A percentile compares a stretch with the other conserved stretches of the same genome.
phyloP scores from a whole-genome alignment of 2,113 vertebrate species.

The Anhinga anhinga region DNA sequence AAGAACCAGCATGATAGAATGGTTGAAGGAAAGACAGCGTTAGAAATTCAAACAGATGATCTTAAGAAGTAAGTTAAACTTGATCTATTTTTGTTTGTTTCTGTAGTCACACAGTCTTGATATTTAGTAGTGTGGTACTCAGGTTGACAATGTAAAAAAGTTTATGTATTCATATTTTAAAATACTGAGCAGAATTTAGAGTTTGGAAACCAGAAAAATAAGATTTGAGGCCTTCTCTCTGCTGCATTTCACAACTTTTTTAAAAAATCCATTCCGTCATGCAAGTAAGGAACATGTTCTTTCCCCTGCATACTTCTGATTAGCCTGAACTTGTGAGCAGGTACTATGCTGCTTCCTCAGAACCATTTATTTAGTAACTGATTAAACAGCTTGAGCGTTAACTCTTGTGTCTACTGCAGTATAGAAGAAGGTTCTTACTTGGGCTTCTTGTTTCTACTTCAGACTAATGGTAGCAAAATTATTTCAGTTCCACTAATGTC shows the following conservation, averaged over 20 bases:
- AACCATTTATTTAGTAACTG: not conserved
- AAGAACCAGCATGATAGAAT: constrained; percentile 73
- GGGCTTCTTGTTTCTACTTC: not conserved
- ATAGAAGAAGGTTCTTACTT: not conserved
- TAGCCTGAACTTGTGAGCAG: not conserved
- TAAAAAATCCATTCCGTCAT: not conserved
- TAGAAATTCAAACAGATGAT: constrained; percentile 72
- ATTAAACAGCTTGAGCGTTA: not conserved
- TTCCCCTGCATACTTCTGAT: not conserved
- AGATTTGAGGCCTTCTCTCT: not conserved
- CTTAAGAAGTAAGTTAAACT: constrained; percentile 78
- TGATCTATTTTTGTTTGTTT: not conserved
- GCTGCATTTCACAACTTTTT: not conserved
- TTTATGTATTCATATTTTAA: not conserved
- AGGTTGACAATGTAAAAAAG: not conserved
- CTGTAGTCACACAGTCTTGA: not conserved
- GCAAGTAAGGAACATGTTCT: not conserved
- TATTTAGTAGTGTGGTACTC: not conserved
- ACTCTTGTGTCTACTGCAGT: not conserved
- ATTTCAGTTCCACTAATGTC: not conserved
- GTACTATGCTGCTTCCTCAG: not conserved
- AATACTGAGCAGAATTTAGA: not conserved
- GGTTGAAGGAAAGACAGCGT: constrained; percentile 72
- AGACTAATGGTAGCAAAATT: not conserved
- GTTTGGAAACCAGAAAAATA: not conserved